Percentiles rank a stretch among this genome's conserved stretches.
Evolutionary conservation across 2,888 invertebrate genomes (phyloP).

Genomic region (Chymomyza amoena): DNA sequence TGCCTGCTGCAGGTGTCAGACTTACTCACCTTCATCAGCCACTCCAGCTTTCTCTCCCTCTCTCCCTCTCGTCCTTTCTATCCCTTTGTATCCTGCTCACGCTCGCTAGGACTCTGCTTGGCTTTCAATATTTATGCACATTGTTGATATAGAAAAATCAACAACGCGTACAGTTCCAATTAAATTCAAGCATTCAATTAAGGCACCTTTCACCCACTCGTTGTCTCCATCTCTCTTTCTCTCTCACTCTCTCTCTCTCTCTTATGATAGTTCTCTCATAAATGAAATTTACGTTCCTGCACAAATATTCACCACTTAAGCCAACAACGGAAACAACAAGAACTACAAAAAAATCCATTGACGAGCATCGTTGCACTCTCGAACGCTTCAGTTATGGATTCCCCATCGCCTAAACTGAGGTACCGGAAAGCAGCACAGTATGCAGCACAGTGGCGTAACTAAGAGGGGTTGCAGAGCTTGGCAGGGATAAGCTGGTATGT

Average conservation of each 20-base stretch:
- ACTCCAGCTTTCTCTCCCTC: background rate
- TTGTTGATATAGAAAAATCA: constrained; percentile 35
- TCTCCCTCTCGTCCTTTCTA: background rate
- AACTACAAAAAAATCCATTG: background rate
- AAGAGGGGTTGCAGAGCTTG: too few species aligned
- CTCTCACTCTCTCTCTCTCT: background rate
- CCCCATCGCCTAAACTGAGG: background rate
- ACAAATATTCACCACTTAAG: constrained; percentile 1
- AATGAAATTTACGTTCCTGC: background rate
- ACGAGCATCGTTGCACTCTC: background rate
- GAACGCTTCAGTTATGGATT: background rate
- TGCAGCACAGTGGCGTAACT: background rate
- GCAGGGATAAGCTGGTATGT: too few species aligned
- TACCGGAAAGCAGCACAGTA: background rate
- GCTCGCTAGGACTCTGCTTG: constrained; percentile 46
- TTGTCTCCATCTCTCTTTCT: background rate
- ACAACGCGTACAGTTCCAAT: constrained; percentile 68
- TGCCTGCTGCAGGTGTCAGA: constrained; percentile 34
- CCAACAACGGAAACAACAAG: background rate
- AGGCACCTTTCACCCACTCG: constrained; percentile 5
- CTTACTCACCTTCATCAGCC: background rate
- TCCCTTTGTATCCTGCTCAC: background rate
- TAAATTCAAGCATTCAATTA: constrained; percentile 67
- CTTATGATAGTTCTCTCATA: background rate
- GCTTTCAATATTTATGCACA: constrained; percentile 68